Base-by-base conservation (phyloP, 2,113 vertebrate genomes). In the Atractosteus spatula region DNA sequence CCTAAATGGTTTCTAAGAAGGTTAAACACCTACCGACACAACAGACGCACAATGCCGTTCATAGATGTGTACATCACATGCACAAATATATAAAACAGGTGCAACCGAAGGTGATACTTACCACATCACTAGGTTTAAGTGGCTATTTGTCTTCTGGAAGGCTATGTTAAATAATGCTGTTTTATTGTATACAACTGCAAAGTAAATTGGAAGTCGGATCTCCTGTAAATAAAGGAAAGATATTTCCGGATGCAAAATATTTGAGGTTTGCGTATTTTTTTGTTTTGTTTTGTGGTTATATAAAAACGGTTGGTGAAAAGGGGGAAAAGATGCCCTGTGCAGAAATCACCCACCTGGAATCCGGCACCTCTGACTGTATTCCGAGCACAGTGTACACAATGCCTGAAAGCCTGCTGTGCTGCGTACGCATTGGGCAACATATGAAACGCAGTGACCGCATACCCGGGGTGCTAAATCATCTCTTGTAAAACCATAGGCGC, bases 71-170 rank as follows among this genome's bases (percentile, higher is more conserved):
- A 55, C 14, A 54, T 45, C 16, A 47, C 7, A 55, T 42, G 43
- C 7, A 70, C 42, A 12, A 13, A 70, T 45, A 61, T 61, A 13
- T 69, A n/a, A 62, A 62, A 62, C 66, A 74, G 66, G 66, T 69
- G 45, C 64, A 41, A 74, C 44, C 17, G 66, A 74, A 55, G 68
- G 45, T 62, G 55, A 74, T 68, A 74, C 72, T 74, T 55, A 74
- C 72, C 66, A 68, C 66, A 55, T 62, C 7, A 59, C 3, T 59
- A 59, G 3, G 11, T 13, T 59, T 59, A 59, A 62, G 72, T 42
- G 41, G 56, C 12, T 69, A 66, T 16, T 74, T 74, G 14, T 59
- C 62, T 63, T 43, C 5, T 42, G 44, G 45, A 4, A 55, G 13
- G 64, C 66, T 62, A 55, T 59, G 56, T 13, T 59, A 13, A 72